A percentile compares a stretch with the other conserved stretches of the same genome.
These are phyloP conservation scores for Drosophila sechellia DNA, from an alignment of 1,140 invertebrate genomes.

Conservation along the genomic window DNA sequence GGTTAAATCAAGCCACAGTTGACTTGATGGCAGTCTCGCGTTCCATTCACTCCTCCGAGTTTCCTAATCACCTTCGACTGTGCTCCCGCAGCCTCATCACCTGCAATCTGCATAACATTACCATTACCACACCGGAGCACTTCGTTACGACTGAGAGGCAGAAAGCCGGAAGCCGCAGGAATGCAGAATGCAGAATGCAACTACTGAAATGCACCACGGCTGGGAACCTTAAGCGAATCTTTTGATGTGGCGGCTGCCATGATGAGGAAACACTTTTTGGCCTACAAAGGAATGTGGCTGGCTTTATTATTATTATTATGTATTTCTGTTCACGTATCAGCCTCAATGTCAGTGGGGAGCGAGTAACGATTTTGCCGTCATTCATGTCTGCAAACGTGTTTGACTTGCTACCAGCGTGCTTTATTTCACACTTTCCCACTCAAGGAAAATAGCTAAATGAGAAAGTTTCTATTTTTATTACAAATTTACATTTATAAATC, in stretches of 20 bases:
- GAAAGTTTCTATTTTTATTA: too few species aligned
- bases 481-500: not conserved
- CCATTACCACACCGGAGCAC: slow-evolving; percentile 10
- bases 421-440: slow-evolving; percentile 3
- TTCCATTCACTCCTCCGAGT: slow-evolving; percentile 25
- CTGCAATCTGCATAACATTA: slow-evolving; percentile 44
- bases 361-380: slow-evolving; percentile 77
- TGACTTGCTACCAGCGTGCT: not conserved
- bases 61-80: slow-evolving; percentile 45
- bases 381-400: slow-evolving; percentile 74
- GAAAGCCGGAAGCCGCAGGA: slow-evolving; percentile 22
- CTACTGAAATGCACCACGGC: slow-evolving; percentile 15
- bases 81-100: slow-evolving; percentile 35
- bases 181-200: slow-evolving; percentile 24
- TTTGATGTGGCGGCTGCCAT: slow-evolving; percentile 21
- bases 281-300: slow-evolving; percentile 20
- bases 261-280: not conserved
- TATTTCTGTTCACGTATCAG: slow-evolving; percentile 75
- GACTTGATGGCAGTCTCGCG: slow-evolving; percentile 44
- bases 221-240: slow-evolving; percentile 2
- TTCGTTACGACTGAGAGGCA: slow-evolving; percentile 7
- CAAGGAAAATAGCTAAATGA: slow-evolving; percentile 1
- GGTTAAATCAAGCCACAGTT: slow-evolving; percentile 51
- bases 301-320: slow-evolving; percentile 74
- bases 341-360: slow-evolving; percentile 72